Evolutionary conservation across 2,888 invertebrate genomes (phyloP), one percentile per base, ranked within the genome.

Genomic region (Strigamia maritima): DNA sequence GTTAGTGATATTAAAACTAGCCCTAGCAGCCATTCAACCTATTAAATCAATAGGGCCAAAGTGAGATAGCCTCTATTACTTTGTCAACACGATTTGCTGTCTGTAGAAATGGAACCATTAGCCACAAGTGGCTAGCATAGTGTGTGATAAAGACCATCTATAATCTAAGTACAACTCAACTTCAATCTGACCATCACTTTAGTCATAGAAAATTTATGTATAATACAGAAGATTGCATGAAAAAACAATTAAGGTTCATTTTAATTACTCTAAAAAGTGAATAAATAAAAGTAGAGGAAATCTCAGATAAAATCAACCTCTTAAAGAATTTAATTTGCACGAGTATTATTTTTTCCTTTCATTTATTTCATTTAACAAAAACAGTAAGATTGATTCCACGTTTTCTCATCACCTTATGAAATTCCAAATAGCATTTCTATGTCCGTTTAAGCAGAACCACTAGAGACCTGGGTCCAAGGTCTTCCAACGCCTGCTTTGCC

Each of bases 31-130:
- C 49, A 49, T 49, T 49, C n/a, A 49, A 49, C 49, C 49, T 49
- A 49, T 49, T 49, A n/a, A 49, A 49, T 49, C 49, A 49, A 49
- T 49, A 49, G 49, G 49, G 49, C 49, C 49, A 49, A 49, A 49
- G 49, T 49, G 49, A 49, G 49, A 49, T 49, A 49, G 49, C 49
- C 49, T 49, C 49, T 49, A 49, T 49, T 49, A 49, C 49, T 49
- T 49, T 49, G 49, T 49, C 49, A 49, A 49, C 49, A 49, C 49
- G 49, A 49, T 49, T 49, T 49, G 49, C 49, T 49, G 49, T 31
- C 49, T 49, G 49, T 49, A 49, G 49, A 49, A 49, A 49, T 49
- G 49, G 49, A 49, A 49, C 49, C 49, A 49, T 49, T 49, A 49
- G 49, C 49, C 49, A 49, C 49, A 49, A 49, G 49, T 49, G 49